Evolutionary conservation across 2,113 vertebrate genomes (phyloP), one percentile per base, ranked within the genome.

Genomic region (Jacana jacana): DNA sequence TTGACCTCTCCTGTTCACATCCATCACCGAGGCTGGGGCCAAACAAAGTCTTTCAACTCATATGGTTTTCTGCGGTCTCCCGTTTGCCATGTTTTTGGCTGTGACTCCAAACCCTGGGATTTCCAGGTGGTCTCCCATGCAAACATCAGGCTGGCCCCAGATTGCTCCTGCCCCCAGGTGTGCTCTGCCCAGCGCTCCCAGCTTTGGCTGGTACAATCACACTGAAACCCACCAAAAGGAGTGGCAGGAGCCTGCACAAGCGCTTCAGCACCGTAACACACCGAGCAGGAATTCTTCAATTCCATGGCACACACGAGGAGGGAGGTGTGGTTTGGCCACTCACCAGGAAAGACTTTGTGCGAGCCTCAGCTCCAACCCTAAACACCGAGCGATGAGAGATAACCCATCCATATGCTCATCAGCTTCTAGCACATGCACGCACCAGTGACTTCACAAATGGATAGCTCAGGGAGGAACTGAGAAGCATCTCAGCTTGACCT

Each of bases 311-410:
- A 60, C 82, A 75, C 7, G 44, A 81, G 89, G 76, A 85, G 81
- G 94, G 97, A 95, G 96, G 94, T 94, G 95, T 95, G 96, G 96
- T 97, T 96, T 97, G 95, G 94, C 89, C 78, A 51, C 70, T 86
- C 92, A 91, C 89, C 96, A 97, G 89, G 76, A 93, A 73, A 89
- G 81, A 91, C 87, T 94, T 57, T 89, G 83, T 90, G 87, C 83
- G 39, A 90, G 95, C 81, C 91, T 83, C 93, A 94, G 88, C 82
- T 92, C 89, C 92, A 88, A 77, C 87, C 88, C 95, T 76, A 91
- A 95, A 91, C 4, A 88, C 91, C 64, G 61, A 94, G 91, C 52
- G 92, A 96, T 92, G 94, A 95, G 93, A 92, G 94, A 95, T 52
- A 96, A 87, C 95, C 94, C 93, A 91, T 94, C 96, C 88, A 87